Base-by-base conservation (phyloP, 2,113 vertebrate genomes). In the Acanthochromis polyacanthus region DNA sequence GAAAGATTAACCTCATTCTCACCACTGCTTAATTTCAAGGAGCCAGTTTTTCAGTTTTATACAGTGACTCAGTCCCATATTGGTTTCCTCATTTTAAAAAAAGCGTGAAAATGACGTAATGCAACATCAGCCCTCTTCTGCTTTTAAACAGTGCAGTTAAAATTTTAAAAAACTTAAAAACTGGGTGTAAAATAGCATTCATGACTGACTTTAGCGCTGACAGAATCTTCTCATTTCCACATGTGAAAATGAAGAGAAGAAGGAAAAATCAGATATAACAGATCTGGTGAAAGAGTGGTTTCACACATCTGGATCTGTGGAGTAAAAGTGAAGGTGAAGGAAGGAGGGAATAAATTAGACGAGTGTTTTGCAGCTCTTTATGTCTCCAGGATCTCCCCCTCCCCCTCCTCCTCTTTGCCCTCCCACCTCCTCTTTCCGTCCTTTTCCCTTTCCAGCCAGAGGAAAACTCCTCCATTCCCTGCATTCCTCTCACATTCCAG, bases 401-500 rank as follows among this genome's bases (percentile, higher is more conserved):
- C 32, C 32, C 10, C 32, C 32, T 36, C 32, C 32, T 36, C 32
- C 32, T 36, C 32, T 45, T 30, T 30, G 62, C 53, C 72, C 84
- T 84, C 48, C 67, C 64, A 62, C 56, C 62, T 65, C 63, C 70
- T 25, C 14, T 52, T 25, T 55, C 65, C 76, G 50, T 32, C 40
- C 40, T 79, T 79, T 75, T 75, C 88, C 80, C 64, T 83, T 76
- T 81, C 62, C 50, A 82, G 80, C 85, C 81, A 86, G 83, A 93
- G 89, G 89, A 91, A 89, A 93, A 90, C 91, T 89, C 87, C 83
- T 84, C 84, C 91, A 93, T 94, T 92, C 94, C 83, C 90, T 70
- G 80, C 92, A 95, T 95, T 95, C 95, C 92, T 87, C 78, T 77
- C 77, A 87, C 89, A 93, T 93, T 93, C 92, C 89, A 67, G 88